Evolutionary conservation across 2,888 invertebrate species (phyloP).

Genomic region (Flexamia atlantica): DNA sequence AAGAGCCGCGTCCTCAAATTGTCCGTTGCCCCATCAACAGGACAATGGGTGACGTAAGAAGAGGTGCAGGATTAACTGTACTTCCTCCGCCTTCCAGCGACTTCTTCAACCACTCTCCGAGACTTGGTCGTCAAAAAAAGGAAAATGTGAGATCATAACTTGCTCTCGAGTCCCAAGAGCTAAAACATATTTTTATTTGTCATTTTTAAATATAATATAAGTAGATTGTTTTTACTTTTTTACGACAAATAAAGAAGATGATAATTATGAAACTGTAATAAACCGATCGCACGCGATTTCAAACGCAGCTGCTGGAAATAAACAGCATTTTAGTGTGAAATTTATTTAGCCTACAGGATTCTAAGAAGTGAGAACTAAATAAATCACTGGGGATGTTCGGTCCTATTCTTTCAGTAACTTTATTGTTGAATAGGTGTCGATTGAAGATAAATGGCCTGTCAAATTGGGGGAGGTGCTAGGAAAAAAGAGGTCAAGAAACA

Average conservation of each 20-base stretch:
- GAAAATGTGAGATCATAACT: no score
- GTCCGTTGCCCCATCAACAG: slow-evolving; percentile 8
- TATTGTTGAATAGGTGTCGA: not conserved
- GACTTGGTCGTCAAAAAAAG: no score
- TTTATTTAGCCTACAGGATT: not conserved
- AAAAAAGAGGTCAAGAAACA: not conserved
- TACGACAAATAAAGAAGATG: no score
- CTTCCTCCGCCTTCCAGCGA: slow-evolving; percentile 8
- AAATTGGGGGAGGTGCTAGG: not conserved
- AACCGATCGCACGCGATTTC: no score
- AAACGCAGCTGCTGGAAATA: no score
- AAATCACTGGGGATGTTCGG: not conserved
- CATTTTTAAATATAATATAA: no score
- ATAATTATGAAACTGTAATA: no score
- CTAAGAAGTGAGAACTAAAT: not conserved
- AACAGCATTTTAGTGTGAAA: no score
- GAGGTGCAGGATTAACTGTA: slow-evolving; percentile 19
- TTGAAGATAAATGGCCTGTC: slow-evolving; percentile 15
- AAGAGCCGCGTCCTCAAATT: slow-evolving; percentile 8
- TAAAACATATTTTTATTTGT: no score
- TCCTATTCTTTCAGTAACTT: slow-evolving; percentile 37
- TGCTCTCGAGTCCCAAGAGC: no score
- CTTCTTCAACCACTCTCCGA: not conserved
- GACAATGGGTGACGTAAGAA: slow-evolving; percentile 36
- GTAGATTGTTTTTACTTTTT: no score